These are phyloP conservation scores for Halcyon chelicuti DNA, from an alignment of 2,797 vertebrate genomes.

Conservation along the genomic window DNA sequence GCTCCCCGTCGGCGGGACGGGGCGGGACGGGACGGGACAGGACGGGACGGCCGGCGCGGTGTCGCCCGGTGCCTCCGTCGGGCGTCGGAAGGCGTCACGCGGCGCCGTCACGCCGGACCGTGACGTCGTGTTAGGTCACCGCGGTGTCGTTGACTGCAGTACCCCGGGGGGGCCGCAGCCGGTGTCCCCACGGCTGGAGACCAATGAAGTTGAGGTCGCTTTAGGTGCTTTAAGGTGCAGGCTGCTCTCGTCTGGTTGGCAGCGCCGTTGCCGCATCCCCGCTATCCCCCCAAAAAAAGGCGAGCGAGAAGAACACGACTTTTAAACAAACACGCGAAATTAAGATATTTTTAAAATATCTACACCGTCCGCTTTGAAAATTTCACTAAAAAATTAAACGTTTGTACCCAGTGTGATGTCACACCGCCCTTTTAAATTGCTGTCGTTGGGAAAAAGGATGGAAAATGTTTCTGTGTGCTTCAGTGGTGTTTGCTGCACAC, in stretches of 20 bases:
- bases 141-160: neutral
- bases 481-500: accelerated
- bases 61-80: neutral
- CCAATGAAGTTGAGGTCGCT: neutral
- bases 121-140: neutral
- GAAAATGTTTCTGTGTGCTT: accelerated
- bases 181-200: neutral
- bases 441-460: accelerated
- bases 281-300: accelerated
- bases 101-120: neutral
- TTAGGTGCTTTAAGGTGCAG: neutral
- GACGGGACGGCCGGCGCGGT: neutral
- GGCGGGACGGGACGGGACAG: neutral
- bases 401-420: neutral
- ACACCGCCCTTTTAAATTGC: neutral
- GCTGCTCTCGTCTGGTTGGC: neutral
- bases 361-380: neutral
- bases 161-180: neutral
- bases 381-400: neutral
- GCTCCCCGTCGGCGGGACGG: neutral
- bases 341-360: accelerated
- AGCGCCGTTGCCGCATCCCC: neutral
- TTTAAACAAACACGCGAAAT: too few relatives aligned
- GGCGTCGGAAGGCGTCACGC: neutral
- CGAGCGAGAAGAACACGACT: neutral